Evolutionary conservation across 2,797 vertebrate species (phyloP), one percentile per base, ranked within the genome.

Genomic region (Lithobates sylvaticus): DNA sequence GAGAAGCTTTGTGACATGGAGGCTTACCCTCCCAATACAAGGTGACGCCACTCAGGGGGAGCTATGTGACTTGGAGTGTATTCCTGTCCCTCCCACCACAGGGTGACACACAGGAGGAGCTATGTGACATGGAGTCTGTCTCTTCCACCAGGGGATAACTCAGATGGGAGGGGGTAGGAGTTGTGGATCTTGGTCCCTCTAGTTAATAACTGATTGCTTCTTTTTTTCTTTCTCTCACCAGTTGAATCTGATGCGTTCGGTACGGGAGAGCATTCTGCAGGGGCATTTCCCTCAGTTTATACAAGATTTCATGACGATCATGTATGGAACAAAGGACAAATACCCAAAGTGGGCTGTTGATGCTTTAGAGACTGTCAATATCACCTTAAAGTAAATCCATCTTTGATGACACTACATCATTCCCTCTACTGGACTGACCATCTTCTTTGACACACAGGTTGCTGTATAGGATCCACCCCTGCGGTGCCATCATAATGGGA

Each of bases 321-420:
- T 97, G 96, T 98, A 96, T n/a, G 91, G 96, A 9, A 93, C 92
- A 34, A 84, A 47, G 1, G 93, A 94, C 34, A 90, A 92, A 84
- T 98, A 95, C 88, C 97, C 97, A 27, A 0, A 91, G 88, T 99
- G 97, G 97, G 97, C 96, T 6, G 91, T 93, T 44, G 97, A 98
- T 0, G 97, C 97, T 8, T 89, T 99, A 7, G 91, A 93, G 29
- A 95, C 96, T 0, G 97, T 97, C 88, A 95, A 94, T 79, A 93
- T 98, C 79, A 90, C 89, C 0, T 81, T 98, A 89, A 90, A 92
- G 16, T 95, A 92, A 93, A 73, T 26, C 27, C 36, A 7, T 15
- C 27, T 12, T 8, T 42, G 3, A 82, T 23, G 29, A 64, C 9
- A 36, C 10, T 44, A 16, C 54, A 15, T 13, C 61, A 47, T 50